A percentile compares a stretch with the other conserved stretches of the same genome.
Conservation (phyloP, 2,888 invertebrate genomes). For the Andricus curvator region DNA sequence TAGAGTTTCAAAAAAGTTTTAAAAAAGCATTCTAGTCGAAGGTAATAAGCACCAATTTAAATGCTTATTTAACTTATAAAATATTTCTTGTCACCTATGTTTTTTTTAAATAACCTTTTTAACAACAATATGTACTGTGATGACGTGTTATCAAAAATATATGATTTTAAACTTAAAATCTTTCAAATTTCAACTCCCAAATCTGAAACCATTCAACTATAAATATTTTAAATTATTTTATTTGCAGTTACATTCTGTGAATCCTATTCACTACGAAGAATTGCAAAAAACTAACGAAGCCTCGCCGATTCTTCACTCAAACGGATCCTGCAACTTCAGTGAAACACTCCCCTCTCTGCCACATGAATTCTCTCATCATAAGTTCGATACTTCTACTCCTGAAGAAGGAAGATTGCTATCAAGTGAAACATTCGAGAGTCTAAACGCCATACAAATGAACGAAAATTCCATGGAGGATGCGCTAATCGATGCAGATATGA, state of each 20-base stretch:
- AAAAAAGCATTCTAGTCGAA: too few species aligned
- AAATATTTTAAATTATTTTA: neutral
- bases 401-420: neutral
- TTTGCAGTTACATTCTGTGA: neutral
- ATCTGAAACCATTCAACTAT: neutral
- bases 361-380: neutral
- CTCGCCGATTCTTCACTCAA: constrained; percentile 3
- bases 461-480: neutral
- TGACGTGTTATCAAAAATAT: too few species aligned
- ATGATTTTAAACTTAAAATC: too few species aligned
- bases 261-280: neutral
- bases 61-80: too few species aligned
- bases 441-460: constrained; percentile 27
- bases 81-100: too few species aligned
- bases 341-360: neutral
- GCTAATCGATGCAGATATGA: constrained; percentile 7
- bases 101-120: too few species aligned
- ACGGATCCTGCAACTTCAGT: neutral
- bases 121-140: too few species aligned
- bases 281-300: neutral
- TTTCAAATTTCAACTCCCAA: neutral
- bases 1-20: too few species aligned
- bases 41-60: too few species aligned
- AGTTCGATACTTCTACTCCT: constrained; percentile 17
- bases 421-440: constrained; percentile 52